phyloP scores from a whole-genome alignment of 2,888 invertebrate genomes.

The Imbricaverruca yamaguchii region DNA sequence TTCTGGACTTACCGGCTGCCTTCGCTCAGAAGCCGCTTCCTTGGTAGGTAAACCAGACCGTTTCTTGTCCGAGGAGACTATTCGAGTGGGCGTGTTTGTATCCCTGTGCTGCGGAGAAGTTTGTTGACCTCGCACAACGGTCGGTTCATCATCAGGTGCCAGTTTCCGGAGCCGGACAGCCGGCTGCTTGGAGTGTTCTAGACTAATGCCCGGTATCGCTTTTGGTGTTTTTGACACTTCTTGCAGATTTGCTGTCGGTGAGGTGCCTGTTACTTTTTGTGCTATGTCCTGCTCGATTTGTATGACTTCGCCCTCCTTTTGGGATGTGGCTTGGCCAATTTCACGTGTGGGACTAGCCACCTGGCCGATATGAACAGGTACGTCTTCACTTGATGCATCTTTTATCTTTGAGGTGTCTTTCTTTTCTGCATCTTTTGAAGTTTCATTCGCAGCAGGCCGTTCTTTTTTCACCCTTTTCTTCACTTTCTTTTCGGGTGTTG shows the following conservation, averaged over 20 bases:
- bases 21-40: neutral
- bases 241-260: neutral
- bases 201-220: neutral
- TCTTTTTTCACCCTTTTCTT: neutral
- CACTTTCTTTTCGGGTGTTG: neutral
- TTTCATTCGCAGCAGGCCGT: neutral
- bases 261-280: neutral
- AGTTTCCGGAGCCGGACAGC: neutral
- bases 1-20: neutral
- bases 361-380: neutral
- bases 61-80: too few relatives aligned
- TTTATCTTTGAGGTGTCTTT: neutral
- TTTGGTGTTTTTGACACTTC: neutral
- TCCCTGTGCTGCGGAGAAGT: neutral
- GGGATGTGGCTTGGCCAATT: neutral
- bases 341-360: neutral
- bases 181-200: neutral
- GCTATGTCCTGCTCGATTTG: neutral
- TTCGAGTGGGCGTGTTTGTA: neutral
- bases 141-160: neutral
- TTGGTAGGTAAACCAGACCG: too few relatives aligned
- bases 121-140: neutral
- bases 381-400: neutral
- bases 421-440: neutral
- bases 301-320: neutral